A percentile compares a stretch with the other conserved stretches of the same genome.
These are phyloP conservation scores for Abramis brama DNA, from an alignment of 2,113 vertebrate genomes.

Conservation along the genomic window DNA sequence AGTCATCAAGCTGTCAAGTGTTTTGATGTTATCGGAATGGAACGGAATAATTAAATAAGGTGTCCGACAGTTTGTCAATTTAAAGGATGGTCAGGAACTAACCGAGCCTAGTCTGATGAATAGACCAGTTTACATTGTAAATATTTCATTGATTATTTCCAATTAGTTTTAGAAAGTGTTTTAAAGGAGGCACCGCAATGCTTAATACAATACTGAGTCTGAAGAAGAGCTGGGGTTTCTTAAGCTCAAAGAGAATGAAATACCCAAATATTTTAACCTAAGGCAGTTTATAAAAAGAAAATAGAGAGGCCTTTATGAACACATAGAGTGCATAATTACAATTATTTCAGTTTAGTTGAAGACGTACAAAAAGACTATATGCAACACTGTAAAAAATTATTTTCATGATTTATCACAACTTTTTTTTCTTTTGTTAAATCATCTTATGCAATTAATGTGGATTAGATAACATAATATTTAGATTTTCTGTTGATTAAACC, in stretches of 20 bases:
- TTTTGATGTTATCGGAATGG: constrained; percentile 36
- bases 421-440: too few species aligned
- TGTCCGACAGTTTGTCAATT: constrained; percentile 28
- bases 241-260: neutral
- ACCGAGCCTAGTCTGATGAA: neutral
- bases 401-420: too few species aligned
- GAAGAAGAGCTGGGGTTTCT: neutral
- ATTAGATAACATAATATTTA: too few species aligned
- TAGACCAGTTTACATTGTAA: neutral
- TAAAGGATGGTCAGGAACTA: constrained; percentile 32
- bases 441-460: too few species aligned
- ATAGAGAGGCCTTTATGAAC: neutral
- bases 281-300: neutral
- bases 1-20: constrained; percentile 43
- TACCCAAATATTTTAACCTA: neutral
- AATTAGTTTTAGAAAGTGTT: neutral
- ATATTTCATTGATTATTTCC: neutral
- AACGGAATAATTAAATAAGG: constrained; percentile 32
- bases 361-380: too few species aligned
- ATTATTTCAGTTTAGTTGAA: too few species aligned
- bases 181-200: neutral
- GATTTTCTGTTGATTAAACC: too few species aligned
- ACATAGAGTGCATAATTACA: too few species aligned
- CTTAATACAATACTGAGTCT: neutral
- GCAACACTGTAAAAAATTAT: too few species aligned